Evolutionary conservation across 2,888 invertebrate genomes (phyloP).

Genomic region (Erynnis tages): DNA sequence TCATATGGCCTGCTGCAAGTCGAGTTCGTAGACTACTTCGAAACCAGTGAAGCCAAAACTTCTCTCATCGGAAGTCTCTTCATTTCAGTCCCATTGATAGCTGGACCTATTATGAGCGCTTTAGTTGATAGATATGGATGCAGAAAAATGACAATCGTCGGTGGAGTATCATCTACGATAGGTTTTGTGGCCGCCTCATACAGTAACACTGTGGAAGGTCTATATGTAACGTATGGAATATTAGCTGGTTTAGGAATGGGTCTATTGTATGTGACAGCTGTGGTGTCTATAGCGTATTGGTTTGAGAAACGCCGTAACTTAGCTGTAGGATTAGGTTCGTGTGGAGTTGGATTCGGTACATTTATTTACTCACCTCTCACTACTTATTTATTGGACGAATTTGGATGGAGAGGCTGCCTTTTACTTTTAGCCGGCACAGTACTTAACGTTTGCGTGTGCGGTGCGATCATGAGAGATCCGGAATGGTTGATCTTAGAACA

Average conservation of each 20-base stretch:
- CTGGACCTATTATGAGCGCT: constrained; percentile 92
- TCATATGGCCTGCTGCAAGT: constrained; percentile 94
- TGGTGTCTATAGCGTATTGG: constrained; percentile 95
- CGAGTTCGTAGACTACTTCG: constrained; percentile 89
- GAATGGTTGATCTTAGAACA: constrained; percentile 89
- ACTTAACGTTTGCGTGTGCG: constrained; percentile 93
- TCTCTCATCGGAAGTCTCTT: constrained; percentile 94
- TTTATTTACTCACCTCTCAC: constrained; percentile 93
- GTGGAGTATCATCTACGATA: constrained; percentile 85
- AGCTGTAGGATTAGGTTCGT: constrained; percentile 93
- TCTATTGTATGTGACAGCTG: constrained; percentile 92
- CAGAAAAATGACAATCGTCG: constrained; percentile 87
- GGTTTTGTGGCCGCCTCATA: constrained; percentile 90
- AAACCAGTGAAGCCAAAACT: constrained; percentile 90
- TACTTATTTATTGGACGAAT: constrained; percentile 87
- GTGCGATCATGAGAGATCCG: constrained; percentile 93
- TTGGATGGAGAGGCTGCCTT: constrained; percentile 91
- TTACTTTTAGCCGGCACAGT: constrained; percentile 91
- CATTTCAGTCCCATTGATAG: constrained; percentile 92
- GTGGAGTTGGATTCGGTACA: constrained; percentile 94
- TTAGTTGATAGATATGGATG: constrained; percentile 93
- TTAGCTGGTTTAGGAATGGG: constrained; percentile 93
- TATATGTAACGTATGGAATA: constrained; percentile 92
- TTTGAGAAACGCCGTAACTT: constrained; percentile 93
- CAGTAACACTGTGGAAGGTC: constrained; percentile 86